A percentile compares a stretch with the other conserved stretches of the same genome.
These are phyloP conservation scores for Callorhinus ursinus DNA, from an alignment of 2,113 vertebrate species.

Conservation along the genomic window DNA sequence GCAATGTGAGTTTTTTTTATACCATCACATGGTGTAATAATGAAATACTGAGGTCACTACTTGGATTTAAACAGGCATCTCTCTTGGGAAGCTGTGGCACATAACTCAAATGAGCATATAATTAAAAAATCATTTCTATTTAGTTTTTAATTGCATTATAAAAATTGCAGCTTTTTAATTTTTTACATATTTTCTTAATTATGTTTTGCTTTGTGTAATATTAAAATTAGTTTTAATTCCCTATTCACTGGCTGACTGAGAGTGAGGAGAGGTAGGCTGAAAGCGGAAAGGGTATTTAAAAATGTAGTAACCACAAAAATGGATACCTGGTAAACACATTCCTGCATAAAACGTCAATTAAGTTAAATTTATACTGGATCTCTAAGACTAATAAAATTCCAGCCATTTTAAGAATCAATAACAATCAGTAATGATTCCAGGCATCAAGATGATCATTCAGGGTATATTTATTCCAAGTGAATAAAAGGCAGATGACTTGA, in stretches of 20 bases:
- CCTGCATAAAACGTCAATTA: not conserved
- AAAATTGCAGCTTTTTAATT: constrained; percentile 39
- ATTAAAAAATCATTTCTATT: constrained; percentile 63
- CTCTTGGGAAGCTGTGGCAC: not conserved
- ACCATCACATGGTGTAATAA: not conserved
- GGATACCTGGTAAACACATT: not conserved
- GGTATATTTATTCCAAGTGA: not conserved
- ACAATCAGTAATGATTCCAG: not conserved
- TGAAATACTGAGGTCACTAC: not conserved
- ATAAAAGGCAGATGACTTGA: not conserved
- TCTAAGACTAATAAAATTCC: not conserved
- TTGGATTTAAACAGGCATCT: not conserved
- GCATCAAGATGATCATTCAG: not conserved
- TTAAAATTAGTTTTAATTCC: constrained; percentile 45
- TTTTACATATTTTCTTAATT: constrained; percentile 58
- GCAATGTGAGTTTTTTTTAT: not conserved
- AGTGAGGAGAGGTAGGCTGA: not conserved
- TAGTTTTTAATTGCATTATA: constrained; percentile 41
- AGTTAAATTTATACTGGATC: not conserved
- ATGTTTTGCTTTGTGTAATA: constrained; percentile 43
- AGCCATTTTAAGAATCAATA: constrained; percentile 17
- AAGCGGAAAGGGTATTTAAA: not conserved
- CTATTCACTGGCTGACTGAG: not conserved
- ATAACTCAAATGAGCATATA: constrained; percentile 47
- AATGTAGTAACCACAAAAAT: not conserved